Evolutionary conservation across 92 coral and sea anemone species (phyloP), one percentile per base, ranked within the genome.

Genomic region (Porites evermanni): DNA sequence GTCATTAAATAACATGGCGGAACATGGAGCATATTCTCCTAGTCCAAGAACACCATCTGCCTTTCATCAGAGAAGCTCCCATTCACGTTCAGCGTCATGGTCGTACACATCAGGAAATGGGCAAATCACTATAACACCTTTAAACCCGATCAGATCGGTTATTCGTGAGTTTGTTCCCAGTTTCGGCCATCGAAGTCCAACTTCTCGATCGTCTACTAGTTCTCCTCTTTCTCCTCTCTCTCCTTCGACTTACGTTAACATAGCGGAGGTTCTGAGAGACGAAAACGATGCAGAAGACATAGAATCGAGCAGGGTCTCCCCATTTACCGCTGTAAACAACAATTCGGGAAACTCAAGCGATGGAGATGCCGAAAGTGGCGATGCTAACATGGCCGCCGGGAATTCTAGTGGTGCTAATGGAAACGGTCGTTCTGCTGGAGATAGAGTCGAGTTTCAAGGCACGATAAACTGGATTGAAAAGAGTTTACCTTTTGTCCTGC

Each of bases 161-260:
- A 95, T 96, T 81, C 93, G 99, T n/a, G 99, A 96, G 89, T 91
- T 95, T 86, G 99, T 95, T 6, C 99, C 98, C 21, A 95, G 99
- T 83, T 96, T 96, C 83, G 96, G 98, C 1, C 90, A 84, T 29
- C 86, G 95, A 59, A 88, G 90, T 67, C 87, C 92, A 12, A 82
- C 91, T 1, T 79, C 94, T 18, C 86, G 95, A 67, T 73, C 95
- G 17, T 84, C 95, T 3, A 6, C 90, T 7, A 91, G 91, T 18
- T 90, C 96, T 6, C 98, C 94, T 1, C 86, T 89, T 18, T 91
- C 96, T 13, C 98, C 95, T 1, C 90, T 90, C 70, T 92, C 98
- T 24, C 95, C 98, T 18, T 91, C 98, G 47, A 92, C 96, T 1
- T 95, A 91, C 84, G 98, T 96, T 73, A 96, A 96, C 80, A 81